Evolutionary conservation across 2,888 invertebrate species (phyloP).

Genomic region (Stramonita haemastoma): DNA sequence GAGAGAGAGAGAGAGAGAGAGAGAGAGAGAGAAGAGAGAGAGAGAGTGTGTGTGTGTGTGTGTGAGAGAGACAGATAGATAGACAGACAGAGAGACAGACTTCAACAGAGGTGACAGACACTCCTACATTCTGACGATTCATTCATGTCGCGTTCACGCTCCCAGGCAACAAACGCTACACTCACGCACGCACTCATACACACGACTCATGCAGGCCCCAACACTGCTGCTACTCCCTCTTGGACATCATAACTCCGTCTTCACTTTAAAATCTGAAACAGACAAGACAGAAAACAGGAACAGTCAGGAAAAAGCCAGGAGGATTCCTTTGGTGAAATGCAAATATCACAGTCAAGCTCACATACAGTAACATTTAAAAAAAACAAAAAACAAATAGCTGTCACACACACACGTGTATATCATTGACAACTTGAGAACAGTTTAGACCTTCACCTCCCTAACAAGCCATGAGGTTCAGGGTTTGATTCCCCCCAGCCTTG

Average conservation of each 20-base stretch:
- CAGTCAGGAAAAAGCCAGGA: background rate
- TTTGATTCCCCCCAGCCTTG: too few species aligned
- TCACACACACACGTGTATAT: too few species aligned
- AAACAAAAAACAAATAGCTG: too few species aligned
- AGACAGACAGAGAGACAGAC: background rate
- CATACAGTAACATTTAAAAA: too few species aligned
- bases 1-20: background rate
- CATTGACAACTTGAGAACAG: too few species aligned
- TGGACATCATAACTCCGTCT: slow-evolving; percentile 40
- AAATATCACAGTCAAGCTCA: too few species aligned
- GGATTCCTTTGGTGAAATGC: background rate
- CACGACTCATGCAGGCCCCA: background rate
- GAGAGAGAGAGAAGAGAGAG: background rate
- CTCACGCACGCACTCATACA: background rate
- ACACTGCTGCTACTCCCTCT: background rate
- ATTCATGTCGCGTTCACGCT: background rate
- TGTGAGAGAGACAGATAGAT: background rate
- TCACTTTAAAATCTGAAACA: slow-evolving; percentile 39
- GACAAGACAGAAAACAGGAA: background rate
- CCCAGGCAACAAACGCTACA: background rate
- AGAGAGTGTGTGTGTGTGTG: background rate
- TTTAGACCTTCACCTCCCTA: too few species aligned
- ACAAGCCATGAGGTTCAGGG: too few species aligned
- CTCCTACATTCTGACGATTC: background rate
- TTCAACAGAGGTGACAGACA: background rate